A percentile compares a stretch with the other conserved stretches of the same genome.
Evolutionary conservation across 2,888 invertebrate species (phyloP).

Genomic region (Orgyia antiqua): DNA sequence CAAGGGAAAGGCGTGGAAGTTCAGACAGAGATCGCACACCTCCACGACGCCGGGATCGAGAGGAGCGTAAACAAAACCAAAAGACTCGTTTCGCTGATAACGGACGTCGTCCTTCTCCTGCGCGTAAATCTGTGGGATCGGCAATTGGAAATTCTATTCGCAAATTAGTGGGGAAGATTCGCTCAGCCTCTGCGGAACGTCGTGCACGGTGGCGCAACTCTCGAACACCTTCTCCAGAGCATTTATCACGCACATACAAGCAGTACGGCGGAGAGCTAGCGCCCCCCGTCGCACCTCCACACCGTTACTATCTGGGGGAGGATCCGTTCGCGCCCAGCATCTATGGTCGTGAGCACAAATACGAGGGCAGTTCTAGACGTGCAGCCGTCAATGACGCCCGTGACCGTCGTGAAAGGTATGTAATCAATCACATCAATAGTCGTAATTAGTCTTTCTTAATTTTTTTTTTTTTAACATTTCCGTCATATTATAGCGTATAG

Average conservation of each 20-base stretch:
- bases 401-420: slow-evolving; percentile 71
- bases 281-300: slow-evolving; percentile 78
- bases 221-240: slow-evolving; percentile 80
- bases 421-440: slow-evolving; percentile 16
- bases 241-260: slow-evolving; percentile 69
- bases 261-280: slow-evolving; percentile 71
- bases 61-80: slow-evolving; percentile 81
- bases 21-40: slow-evolving; percentile 64
- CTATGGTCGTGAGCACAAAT: slow-evolving; percentile 90
- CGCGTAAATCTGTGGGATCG: slow-evolving; percentile 74
- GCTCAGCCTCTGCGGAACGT: slow-evolving; percentile 83
- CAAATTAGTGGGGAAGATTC: slow-evolving; percentile 89
- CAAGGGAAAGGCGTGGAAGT: slow-evolving; percentile 66
- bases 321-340: slow-evolving; percentile 91
- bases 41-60: slow-evolving; percentile 66
- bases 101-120: slow-evolving; percentile 59
- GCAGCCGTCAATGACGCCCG: slow-evolving; percentile 59
- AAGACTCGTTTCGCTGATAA: slow-evolving; percentile 83
- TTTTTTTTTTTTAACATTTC: too few relatives aligned
- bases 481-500: too few relatives aligned
- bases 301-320: slow-evolving; percentile 90
- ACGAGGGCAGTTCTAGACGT: slow-evolving; percentile 81
- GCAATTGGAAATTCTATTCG: slow-evolving; percentile 88
- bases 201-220: slow-evolving; percentile 81
- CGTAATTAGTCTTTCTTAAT: too few relatives aligned